Conservation (phyloP, 2,888 invertebrate genomes). For the Apodemia mormo region DNA sequence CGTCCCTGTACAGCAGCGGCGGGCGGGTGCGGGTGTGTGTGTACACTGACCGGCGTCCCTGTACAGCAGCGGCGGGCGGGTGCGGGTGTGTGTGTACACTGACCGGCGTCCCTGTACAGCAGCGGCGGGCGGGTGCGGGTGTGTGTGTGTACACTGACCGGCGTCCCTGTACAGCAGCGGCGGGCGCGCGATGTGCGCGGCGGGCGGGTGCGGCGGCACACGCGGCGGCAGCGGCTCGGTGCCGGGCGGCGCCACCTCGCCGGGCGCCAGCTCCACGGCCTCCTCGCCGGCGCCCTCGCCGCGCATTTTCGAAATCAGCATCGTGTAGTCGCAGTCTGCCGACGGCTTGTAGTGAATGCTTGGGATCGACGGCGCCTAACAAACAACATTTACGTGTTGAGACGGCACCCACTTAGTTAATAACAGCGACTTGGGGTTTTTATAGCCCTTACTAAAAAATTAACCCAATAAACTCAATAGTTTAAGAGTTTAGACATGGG, state of each 20-base stretch:
- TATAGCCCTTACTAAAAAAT: too few relatives aligned
- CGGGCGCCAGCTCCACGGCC: constrained; percentile 50
- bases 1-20: too few relatives aligned
- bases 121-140: constrained; percentile 54
- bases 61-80: constrained; percentile 48
- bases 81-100: constrained; percentile 35
- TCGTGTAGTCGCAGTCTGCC: constrained; percentile 93
- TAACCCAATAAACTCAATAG: too few relatives aligned
- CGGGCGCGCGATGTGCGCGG: too few relatives aligned
- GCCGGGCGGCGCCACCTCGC: constrained; percentile 68
- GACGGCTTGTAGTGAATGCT: constrained; percentile 90
- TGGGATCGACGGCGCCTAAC: constrained; percentile 80
- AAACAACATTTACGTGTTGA: too few relatives aligned
- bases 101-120: constrained; percentile 40
- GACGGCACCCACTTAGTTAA: too few relatives aligned
- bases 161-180: too few relatives aligned
- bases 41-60: constrained; percentile 69
- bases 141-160: too few relatives aligned
- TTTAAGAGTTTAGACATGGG: too few relatives aligned
- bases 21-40: constrained; percentile 47
- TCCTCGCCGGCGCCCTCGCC: constrained; percentile 68
- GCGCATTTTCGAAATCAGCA: constrained; percentile 92
- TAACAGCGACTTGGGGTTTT: too few relatives aligned
- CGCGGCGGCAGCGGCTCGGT: constrained; percentile 38
- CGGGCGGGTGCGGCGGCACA: too few relatives aligned